These are phyloP conservation scores for Pandion haliaetus DNA, from an alignment of 2,113 vertebrate species.

Conservation along the genomic window DNA sequence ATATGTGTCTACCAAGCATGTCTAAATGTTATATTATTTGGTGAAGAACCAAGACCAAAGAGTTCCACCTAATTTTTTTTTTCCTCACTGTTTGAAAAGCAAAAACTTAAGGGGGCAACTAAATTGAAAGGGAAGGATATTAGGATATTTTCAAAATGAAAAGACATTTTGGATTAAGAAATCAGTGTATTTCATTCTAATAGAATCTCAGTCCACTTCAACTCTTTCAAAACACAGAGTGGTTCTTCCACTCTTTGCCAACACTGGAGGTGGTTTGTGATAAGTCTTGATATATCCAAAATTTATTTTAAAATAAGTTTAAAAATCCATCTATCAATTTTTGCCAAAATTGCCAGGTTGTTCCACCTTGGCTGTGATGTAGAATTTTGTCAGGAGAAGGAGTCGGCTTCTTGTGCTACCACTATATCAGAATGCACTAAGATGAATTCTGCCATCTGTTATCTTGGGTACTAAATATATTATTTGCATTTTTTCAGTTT, in stretches of 20 bases:
- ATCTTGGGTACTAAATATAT: conserved; percentile 8
- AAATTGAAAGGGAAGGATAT: not conserved
- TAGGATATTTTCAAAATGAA: not conserved
- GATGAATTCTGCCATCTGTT: not conserved
- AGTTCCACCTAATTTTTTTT: not conserved
- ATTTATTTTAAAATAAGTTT: not conserved
- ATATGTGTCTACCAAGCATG: not conserved
- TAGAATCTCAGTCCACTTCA: not conserved
- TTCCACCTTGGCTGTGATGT: not conserved
- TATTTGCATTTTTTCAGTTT: conserved; percentile 21
- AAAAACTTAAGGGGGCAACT: not conserved
- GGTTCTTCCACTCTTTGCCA: not conserved
- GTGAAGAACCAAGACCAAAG: not conserved
- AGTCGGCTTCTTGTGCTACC: not conserved
- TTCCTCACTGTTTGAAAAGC: not conserved
- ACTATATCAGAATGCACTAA: not conserved
- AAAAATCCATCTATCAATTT: not conserved
- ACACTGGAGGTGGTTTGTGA: not conserved
- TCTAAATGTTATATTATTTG: not conserved
- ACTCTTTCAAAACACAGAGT: not conserved
- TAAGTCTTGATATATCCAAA: not conserved
- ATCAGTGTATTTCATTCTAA: not conserved
- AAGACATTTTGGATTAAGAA: not conserved
- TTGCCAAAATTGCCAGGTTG: not conserved
- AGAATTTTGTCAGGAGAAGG: not conserved